Evolutionary conservation across 2,113 vertebrate genomes (phyloP).

Genomic region (Sylvicapra grimmia): DNA sequence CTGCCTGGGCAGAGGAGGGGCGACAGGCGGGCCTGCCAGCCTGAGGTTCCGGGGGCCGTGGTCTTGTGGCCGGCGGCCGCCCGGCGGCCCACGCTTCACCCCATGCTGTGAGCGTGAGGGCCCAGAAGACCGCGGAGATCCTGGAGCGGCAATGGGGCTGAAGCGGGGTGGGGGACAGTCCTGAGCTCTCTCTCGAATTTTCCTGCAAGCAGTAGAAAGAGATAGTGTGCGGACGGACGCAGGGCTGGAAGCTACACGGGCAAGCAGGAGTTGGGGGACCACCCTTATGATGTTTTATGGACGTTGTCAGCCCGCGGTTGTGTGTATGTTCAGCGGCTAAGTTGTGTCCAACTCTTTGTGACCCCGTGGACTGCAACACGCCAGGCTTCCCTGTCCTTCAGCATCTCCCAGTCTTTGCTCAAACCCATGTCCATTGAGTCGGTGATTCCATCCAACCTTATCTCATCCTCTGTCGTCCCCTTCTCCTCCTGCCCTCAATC

Average conservation of each 20-base stretch:
- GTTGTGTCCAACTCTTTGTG: not conserved
- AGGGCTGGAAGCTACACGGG: not conserved
- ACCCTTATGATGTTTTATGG: no score
- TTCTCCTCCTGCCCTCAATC: not conserved
- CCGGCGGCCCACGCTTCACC: rapidly evolving
- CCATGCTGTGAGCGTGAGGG: rapidly evolving
- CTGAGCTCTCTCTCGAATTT: not conserved
- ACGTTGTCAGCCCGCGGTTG: rapidly evolving
- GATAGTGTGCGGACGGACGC: not conserved
- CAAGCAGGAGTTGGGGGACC: not conserved
- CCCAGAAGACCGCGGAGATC: rapidly evolving
- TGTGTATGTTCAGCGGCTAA: not conserved
- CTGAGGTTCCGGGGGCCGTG: not conserved
- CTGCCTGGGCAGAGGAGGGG: not conserved
- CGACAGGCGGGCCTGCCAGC: rapidly evolving
- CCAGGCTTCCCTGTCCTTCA: not conserved
- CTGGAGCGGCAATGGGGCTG: rapidly evolving
- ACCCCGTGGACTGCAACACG: not conserved
- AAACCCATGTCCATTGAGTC: not conserved
- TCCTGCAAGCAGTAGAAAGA: not conserved
- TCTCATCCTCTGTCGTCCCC: not conserved
- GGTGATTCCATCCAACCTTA: not conserved
- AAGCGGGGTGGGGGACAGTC: no score
- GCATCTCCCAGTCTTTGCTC: not conserved
- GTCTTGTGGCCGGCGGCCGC: not conserved